These are phyloP conservation scores for Pelmatolapia mariae DNA, from an alignment of 2,113 vertebrate genomes.

Conservation along the genomic window DNA sequence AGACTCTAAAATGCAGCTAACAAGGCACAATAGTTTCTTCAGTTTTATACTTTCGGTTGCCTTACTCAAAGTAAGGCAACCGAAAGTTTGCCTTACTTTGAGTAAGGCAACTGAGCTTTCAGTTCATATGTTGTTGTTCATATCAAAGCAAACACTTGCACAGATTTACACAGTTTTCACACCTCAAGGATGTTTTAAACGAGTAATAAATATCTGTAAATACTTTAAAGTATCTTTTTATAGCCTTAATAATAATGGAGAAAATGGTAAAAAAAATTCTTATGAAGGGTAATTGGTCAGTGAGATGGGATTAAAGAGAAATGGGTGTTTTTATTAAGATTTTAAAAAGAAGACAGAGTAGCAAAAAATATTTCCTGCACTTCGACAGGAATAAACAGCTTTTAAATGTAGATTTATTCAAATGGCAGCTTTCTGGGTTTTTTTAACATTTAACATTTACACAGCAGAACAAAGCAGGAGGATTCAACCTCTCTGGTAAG, in stretches of 20 bases:
- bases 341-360: background rate
- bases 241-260: background rate
- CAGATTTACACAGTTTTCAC: background rate
- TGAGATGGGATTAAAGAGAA: background rate
- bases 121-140: background rate
- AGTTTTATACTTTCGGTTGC: background rate
- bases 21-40: background rate
- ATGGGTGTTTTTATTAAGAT: background rate
- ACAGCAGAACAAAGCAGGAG: background rate
- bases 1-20: background rate
- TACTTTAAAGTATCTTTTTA: background rate
- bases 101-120: background rate
- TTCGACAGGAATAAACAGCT: background rate
- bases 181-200: background rate
- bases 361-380: background rate
- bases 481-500: background rate
- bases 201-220: background rate
- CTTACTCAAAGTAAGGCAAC: background rate
- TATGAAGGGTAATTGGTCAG: background rate
- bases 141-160: background rate
- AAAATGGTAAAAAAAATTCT: background rate
- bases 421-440: fast-evolving
- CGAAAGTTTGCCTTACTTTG: background rate
- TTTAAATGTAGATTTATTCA: background rate
- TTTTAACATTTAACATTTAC: background rate